Percentiles rank a stretch among this genome's conserved stretches.
These are phyloP conservation scores for Spea multiplicata DNA, from an alignment of 2,113 vertebrate genomes.

Conservation along the genomic window DNA sequence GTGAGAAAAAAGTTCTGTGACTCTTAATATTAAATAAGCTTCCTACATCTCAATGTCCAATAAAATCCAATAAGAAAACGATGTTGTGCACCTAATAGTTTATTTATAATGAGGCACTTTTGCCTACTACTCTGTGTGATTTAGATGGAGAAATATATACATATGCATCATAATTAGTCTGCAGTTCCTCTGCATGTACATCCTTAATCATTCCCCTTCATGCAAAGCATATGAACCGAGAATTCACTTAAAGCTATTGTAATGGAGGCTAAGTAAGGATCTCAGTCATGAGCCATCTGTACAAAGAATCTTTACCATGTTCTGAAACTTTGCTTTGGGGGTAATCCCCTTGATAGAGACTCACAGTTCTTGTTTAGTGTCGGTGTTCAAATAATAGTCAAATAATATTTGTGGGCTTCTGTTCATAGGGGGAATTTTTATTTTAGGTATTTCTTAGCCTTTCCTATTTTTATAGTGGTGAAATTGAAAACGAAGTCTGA, in stretches of 20 bases:
- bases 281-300: background rate
- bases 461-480: too few relatives aligned
- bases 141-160: background rate
- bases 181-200: background rate
- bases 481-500: too few relatives aligned
- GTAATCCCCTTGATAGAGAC: background rate
- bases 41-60: background rate
- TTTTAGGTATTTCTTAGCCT: too few relatives aligned
- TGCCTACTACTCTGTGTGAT: background rate
- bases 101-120: conserved; percentile 2
- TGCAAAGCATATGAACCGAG: background rate
- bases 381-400: too few relatives aligned
- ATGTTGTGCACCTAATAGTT: background rate
- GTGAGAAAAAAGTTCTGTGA: background rate
- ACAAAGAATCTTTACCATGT: background rate
- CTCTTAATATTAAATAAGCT: background rate
- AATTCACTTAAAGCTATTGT: background rate
- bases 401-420: too few relatives aligned
- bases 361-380: too few relatives aligned
- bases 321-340: background rate
- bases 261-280: background rate
- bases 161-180: background rate
- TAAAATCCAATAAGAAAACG: background rate
- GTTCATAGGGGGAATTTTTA: too few relatives aligned
- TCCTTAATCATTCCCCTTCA: background rate